Percentiles rank a stretch among this genome's conserved stretches.
Conservation (phyloP, 2,113 vertebrate genomes). For the Phyllopteryx taeniolatus region DNA sequence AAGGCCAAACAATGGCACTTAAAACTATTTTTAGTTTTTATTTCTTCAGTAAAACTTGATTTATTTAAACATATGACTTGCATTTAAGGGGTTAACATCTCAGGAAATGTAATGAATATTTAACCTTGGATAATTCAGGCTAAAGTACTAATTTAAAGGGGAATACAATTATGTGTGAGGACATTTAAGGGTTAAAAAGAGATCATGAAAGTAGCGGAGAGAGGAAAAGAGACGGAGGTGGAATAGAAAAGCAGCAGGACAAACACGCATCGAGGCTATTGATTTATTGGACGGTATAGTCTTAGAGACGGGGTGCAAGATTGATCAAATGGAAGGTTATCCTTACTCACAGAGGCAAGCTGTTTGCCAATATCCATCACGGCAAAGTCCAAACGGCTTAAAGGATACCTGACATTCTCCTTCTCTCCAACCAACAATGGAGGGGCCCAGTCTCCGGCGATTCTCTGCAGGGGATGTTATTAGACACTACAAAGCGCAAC, state of each 20-base stretch:
- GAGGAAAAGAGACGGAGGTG: conserved; percentile 35
- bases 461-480: conserved; percentile 23
- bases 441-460: conserved; percentile 30
- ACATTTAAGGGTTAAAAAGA: conserved; percentile 13
- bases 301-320: conserved; percentile 65
- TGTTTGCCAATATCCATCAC: conserved; percentile 77
- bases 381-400: conserved; percentile 67
- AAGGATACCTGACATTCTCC: conserved; percentile 62
- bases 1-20: not conserved
- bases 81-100: not conserved
- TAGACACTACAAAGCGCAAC: conserved; percentile 1
- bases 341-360: conserved; percentile 74
- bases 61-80: not conserved
- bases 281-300: conserved; percentile 73
- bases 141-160: not conserved
- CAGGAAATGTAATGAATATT: not conserved
- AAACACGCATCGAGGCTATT: conserved; percentile 67
- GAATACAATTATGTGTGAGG: conserved; percentile 24
- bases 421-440: conserved; percentile 26
- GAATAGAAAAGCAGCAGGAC: conserved; percentile 61
- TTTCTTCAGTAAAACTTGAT: not conserved
- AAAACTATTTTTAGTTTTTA: not conserved
- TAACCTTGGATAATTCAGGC: not conserved
- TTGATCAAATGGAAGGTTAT: conserved; percentile 77
- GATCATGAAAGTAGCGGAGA: conserved; percentile 12